Evolutionary conservation across 2,113 vertebrate genomes (phyloP).

Genomic region (Cyanoderma ruficeps): DNA sequence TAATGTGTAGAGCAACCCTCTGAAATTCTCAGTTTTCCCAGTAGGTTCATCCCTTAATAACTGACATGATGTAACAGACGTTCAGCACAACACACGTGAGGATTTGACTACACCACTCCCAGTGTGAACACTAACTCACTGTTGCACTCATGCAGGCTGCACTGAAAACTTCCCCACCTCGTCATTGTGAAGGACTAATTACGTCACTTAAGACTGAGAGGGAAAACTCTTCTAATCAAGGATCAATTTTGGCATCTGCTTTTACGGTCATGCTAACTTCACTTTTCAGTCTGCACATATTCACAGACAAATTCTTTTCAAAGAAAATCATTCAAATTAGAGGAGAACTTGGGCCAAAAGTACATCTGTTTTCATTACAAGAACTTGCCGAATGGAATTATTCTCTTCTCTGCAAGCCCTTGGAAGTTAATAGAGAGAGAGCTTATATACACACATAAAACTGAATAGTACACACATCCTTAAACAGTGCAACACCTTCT

Average conservation of each 20-base stretch:
- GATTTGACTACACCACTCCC: background rate
- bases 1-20: background rate
- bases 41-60: background rate
- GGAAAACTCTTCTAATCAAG: conserved; percentile 21
- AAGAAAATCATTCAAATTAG: background rate
- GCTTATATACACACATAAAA: background rate
- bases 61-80: background rate
- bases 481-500: background rate
- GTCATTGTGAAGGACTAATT: conserved; percentile 4
- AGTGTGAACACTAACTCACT: background rate
- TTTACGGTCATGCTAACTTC: background rate
- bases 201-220: background rate
- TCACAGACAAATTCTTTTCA: background rate
- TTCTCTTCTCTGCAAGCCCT: background rate
- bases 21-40: background rate
- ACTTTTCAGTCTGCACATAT: background rate
- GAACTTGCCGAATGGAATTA: background rate
- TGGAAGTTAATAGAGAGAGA: background rate
- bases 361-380: background rate
- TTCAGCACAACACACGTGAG: rapidly evolving
- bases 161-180: background rate
- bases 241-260: background rate
- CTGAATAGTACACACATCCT: background rate
- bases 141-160: background rate
- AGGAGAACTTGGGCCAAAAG: background rate